Percentiles rank a stretch among this genome's conserved stretches.
Evolutionary conservation across 2,888 invertebrate species (phyloP).

Genomic region (Agrypnus murinus): DNA sequence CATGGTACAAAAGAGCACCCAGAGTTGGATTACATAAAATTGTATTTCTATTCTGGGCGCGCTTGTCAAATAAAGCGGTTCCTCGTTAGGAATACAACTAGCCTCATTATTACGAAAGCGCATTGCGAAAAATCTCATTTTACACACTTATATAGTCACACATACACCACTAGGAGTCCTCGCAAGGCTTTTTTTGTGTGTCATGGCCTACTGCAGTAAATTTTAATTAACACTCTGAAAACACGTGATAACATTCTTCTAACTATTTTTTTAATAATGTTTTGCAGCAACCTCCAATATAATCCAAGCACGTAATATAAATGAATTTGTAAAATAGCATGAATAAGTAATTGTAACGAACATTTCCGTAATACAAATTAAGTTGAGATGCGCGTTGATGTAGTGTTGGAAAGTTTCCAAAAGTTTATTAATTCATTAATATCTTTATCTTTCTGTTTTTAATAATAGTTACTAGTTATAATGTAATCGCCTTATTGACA

Average conservation of each 20-base stretch:
- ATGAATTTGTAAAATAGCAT: conserved; percentile 5
- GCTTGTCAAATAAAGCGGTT: conserved; percentile 20
- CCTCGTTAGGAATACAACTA: conserved; percentile 11
- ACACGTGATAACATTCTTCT: conserved; percentile 8
- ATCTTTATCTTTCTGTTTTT: too few species aligned
- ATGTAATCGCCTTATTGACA: too few species aligned
- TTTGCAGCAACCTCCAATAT: neutral
- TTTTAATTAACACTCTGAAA: conserved; percentile 15
- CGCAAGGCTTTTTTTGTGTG: conserved; percentile 1
- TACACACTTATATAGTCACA: conserved; percentile 3
- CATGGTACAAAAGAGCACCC: neutral
- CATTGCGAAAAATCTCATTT: conserved; percentile 19
- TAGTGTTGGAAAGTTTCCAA: too few species aligned
- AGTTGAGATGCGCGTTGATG: too few species aligned
- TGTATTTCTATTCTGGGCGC: conserved; percentile 21
- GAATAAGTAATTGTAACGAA: conserved; percentile 5
- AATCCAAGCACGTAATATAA: conserved; percentile 2
- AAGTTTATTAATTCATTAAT: too few species aligned
- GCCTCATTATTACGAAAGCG: conserved; percentile 23
- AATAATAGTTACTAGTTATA: too few species aligned
- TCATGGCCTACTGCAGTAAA: conserved; percentile 2
- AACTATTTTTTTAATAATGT: neutral
- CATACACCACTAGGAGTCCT: too few species aligned
- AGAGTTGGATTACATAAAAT: conserved; percentile 21
- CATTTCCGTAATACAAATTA: conserved; percentile 2